Evolutionary conservation across 2,113 vertebrate species (phyloP).

Genomic region (Cottus gobio): DNA sequence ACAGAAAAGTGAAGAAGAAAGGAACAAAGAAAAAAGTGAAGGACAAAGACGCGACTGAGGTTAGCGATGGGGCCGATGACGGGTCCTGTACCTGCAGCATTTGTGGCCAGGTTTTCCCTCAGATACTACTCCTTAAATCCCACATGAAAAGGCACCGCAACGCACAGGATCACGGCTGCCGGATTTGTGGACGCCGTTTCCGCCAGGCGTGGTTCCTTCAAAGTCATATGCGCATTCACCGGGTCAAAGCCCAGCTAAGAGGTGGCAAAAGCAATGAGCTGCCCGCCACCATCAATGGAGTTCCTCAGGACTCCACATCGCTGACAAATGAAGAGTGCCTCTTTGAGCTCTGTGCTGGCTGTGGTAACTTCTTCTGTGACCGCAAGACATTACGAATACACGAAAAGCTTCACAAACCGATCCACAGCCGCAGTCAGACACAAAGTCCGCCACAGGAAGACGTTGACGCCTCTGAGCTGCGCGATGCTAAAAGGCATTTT

Average conservation of each 20-base stretch:
- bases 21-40: constrained; percentile 71
- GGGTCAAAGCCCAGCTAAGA: constrained; percentile 87
- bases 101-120: constrained; percentile 93
- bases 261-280: constrained; percentile 80
- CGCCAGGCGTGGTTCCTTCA: constrained; percentile 98
- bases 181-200: constrained; percentile 95
- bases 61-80: constrained; percentile 70
- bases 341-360: constrained; percentile 94
- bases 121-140: constrained; percentile 93
- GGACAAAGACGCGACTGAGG: constrained; percentile 32
- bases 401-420: constrained; percentile 86
- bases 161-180: constrained; percentile 93
- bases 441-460: constrained; percentile 47
- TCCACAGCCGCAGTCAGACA: constrained; percentile 17
- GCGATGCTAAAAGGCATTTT: constrained; percentile 79
- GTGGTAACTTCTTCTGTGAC: constrained; percentile 94
- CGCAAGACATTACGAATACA: constrained; percentile 89
- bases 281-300: constrained; percentile 91
- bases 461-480: constrained; percentile 36
- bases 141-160: constrained; percentile 96
- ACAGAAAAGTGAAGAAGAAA: constrained; percentile 81
- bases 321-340: constrained; percentile 89
- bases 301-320: constrained; percentile 87
- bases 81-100: constrained; percentile 90
- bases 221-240: constrained; percentile 98